Percentiles rank a stretch among this genome's conserved stretches.
These are phyloP conservation scores for Chascanopsetta lugubris DNA, from an alignment of 2,113 vertebrate genomes.

Conservation along the genomic window DNA sequence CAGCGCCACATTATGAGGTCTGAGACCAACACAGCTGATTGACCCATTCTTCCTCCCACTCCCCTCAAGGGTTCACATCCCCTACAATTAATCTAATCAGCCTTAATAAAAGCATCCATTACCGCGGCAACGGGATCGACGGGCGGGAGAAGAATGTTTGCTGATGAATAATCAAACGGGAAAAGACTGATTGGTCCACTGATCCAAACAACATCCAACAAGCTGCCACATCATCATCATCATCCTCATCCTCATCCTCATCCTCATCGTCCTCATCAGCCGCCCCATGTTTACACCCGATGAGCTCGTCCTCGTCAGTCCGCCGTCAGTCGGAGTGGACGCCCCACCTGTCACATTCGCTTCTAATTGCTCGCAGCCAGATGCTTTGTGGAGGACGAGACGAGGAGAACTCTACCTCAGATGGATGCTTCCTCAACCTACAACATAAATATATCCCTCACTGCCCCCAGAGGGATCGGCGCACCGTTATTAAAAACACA, in stretches of 20 bases:
- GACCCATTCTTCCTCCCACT: constrained; percentile 35
- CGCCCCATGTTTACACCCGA: too few species aligned
- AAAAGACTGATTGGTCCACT: constrained; percentile 43
- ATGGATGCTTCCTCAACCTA: not conserved
- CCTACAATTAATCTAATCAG: constrained; percentile 56
- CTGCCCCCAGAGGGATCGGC: constrained; percentile 1
- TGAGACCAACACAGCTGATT: constrained; percentile 44
- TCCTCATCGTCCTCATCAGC: not conserved
- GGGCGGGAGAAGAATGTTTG: constrained; percentile 54
- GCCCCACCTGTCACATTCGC: not conserved
- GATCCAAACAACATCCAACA: constrained; percentile 41
- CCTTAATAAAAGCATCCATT: constrained; percentile 69
- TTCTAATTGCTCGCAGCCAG: constrained; percentile 10
- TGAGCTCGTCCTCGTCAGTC: not conserved
- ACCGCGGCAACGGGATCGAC: constrained; percentile 32
- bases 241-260: not conserved
- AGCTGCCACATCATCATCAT: constrained; percentile 13
- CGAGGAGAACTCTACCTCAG: not conserved
- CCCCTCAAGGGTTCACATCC: constrained; percentile 35
- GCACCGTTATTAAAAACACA: constrained; percentile 23
- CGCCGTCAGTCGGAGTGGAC: constrained; percentile 13
- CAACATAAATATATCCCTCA: not conserved
- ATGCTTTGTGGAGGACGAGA: not conserved
- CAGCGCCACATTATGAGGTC: constrained; percentile 47
- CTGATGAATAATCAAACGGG: constrained; percentile 65